phyloP scores from a whole-genome alignment of 1,140 invertebrate genomes.

The Vollenhovia emeryi region DNA sequence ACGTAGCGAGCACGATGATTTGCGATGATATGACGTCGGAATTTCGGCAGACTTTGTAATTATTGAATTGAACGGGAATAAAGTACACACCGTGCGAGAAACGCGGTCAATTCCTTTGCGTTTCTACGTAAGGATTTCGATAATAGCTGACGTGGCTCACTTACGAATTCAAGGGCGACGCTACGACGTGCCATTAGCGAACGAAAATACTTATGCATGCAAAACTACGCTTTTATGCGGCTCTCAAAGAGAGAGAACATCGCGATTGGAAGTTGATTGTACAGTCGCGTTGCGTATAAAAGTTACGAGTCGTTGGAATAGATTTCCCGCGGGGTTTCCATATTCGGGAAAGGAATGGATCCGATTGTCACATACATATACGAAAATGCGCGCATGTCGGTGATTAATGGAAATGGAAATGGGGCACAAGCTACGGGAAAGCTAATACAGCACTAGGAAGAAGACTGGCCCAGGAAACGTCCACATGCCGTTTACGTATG shows the following conservation, averaged over 20 bases:
- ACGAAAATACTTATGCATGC: background rate
- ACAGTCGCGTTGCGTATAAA: background rate
- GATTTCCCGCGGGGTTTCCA: conserved; percentile 24
- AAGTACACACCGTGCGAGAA: background rate
- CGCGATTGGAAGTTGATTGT: background rate
- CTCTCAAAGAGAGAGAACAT: background rate
- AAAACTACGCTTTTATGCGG: background rate
- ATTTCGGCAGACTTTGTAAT: background rate
- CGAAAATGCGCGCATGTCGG: background rate
- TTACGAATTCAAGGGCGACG: conserved; percentile 12
- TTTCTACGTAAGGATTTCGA: background rate
- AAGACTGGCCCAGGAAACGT: conserved; percentile 2
- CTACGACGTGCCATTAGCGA: background rate
- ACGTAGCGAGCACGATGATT: background rate
- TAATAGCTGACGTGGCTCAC: background rate
- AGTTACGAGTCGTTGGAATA: background rate
- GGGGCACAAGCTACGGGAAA: background rate
- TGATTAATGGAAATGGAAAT: conserved; percentile 43
- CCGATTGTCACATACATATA: background rate
- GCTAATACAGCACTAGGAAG: conserved; percentile 17
- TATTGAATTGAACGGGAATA: background rate
- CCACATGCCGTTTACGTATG: conserved; percentile 15
- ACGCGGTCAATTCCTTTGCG: background rate
- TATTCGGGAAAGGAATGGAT: conserved; percentile 7
- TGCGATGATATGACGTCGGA: background rate